Conservation (phyloP, 2,113 vertebrate species). For the Verasper variegatus region DNA sequence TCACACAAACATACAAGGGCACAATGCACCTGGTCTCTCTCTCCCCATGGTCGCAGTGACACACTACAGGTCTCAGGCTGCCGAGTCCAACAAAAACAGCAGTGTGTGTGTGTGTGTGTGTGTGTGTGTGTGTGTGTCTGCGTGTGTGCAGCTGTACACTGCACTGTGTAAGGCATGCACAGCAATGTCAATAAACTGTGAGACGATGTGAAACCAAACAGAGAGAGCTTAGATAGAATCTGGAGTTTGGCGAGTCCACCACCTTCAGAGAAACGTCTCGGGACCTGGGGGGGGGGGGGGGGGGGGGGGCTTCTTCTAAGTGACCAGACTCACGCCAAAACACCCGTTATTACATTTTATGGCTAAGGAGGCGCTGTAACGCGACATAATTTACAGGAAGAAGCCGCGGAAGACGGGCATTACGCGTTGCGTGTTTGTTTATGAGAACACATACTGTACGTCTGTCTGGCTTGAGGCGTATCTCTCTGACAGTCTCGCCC, state of each 20-base stretch:
- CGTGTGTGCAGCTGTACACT: slow-evolving; percentile 32
- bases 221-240: slow-evolving; percentile 63
- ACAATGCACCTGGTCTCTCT: slow-evolving; percentile 73
- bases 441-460: slow-evolving; percentile 8
- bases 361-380: neutral
- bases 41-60: slow-evolving; percentile 44
- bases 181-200: slow-evolving; percentile 77
- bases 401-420: neutral
- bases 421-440: slow-evolving; percentile 20
- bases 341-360: neutral
- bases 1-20: slow-evolving; percentile 57
- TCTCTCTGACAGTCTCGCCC: neutral
- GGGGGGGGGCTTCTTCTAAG: slow-evolving; percentile 18
- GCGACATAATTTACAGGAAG: neutral
- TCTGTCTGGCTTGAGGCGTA: neutral
- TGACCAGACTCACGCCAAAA: neutral
- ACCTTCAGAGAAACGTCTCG: slow-evolving; percentile 19
- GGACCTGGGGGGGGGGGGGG: neutral
- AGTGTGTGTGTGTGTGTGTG: slow-evolving; percentile 48
- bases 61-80: slow-evolving; percentile 70
- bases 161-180: slow-evolving; percentile 48
- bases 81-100: slow-evolving; percentile 73
- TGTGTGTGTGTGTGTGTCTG: slow-evolving; percentile 9
- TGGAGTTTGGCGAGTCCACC: slow-evolving; percentile 13
- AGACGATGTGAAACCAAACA: slow-evolving; percentile 72